Conservation (phyloP, 2,797 vertebrate species). For the Pelobates cultripes region DNA sequence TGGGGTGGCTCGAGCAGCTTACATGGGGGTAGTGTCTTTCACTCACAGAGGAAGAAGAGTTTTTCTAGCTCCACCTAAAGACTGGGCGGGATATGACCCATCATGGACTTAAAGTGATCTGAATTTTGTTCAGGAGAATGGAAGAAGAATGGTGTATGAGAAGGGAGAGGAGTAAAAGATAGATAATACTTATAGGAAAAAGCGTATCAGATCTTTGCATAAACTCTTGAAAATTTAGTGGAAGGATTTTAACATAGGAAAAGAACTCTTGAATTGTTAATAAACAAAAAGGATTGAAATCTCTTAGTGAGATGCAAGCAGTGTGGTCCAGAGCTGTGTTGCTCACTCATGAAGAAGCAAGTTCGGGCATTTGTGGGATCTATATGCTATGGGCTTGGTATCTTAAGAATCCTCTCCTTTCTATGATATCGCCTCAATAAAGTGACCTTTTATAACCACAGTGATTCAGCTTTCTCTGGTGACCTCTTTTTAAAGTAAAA, state of each 20-base stretch:
- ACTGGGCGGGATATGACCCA: constrained; percentile 87
- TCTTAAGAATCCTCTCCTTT: constrained; percentile 14
- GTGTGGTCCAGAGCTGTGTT: constrained; percentile 1
- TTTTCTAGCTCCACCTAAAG: constrained; percentile 84
- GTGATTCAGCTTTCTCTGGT: constrained; percentile 14
- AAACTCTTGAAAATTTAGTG: no score
- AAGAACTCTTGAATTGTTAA: no score
- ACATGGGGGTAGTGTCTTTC: constrained; percentile 88
- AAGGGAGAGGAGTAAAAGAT: no score
- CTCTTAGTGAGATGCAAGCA: constrained; percentile 7
- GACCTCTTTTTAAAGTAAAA: no score
- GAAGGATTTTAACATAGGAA: no score
- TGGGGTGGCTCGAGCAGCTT: constrained; percentile 90
- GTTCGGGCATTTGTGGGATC: background rate
- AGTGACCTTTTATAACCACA: constrained; percentile 53
- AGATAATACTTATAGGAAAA: no score
- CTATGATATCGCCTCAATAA: constrained; percentile 45
- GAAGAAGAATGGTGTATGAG: background rate
- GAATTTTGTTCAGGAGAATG: background rate
- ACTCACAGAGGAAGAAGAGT: constrained; percentile 84
- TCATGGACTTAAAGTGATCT: constrained; percentile 84
- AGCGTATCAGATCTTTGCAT: no score
- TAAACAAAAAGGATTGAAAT: background rate
- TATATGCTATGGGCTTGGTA: background rate
- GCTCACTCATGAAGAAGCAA: constrained; percentile 37